phyloP scores from a whole-genome alignment of 2,888 invertebrate genomes.

The Dromius quadrimaculatus region DNA sequence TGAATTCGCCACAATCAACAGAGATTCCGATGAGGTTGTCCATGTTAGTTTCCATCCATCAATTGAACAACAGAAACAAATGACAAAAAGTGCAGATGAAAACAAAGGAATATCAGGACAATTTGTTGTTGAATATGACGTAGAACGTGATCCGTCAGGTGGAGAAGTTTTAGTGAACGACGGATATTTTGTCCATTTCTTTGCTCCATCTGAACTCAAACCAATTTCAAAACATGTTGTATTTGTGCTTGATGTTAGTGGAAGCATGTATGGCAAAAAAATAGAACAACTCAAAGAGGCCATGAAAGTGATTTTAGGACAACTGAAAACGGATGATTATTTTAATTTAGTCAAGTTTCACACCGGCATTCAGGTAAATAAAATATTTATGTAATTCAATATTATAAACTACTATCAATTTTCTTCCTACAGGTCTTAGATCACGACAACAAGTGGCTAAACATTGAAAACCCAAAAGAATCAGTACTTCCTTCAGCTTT shows the following conservation, averaged over 20 bases:
- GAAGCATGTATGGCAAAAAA: conserved; percentile 68
- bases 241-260: conserved; percentile 69
- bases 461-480: conserved; percentile 1
- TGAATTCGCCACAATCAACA: conserved; percentile 33
- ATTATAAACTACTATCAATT: not conserved
- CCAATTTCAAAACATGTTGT: conserved; percentile 66
- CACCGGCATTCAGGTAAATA: conserved; percentile 29
- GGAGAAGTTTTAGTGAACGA: conserved; percentile 61
- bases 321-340: conserved; percentile 71
- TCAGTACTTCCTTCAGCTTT: conserved; percentile 59
- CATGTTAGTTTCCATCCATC: conserved; percentile 34
- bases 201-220: conserved; percentile 64
- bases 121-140: conserved; percentile 74
- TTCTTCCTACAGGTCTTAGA: conserved; percentile 5
- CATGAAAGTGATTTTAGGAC: conserved; percentile 72
- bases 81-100: conserved; percentile 6
- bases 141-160: conserved; percentile 67
- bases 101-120: conserved; percentile 68
- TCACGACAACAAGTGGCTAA: not conserved
- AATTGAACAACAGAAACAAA: conserved; percentile 40
- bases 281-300: conserved; percentile 68
- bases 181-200: conserved; percentile 69
- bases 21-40: conserved; percentile 6
- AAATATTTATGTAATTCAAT: conserved; percentile 4
- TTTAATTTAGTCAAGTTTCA: conserved; percentile 74